These are phyloP conservation scores for Tiliqua scincoides DNA, from an alignment of 2,113 vertebrate species.

Conservation along the genomic window DNA sequence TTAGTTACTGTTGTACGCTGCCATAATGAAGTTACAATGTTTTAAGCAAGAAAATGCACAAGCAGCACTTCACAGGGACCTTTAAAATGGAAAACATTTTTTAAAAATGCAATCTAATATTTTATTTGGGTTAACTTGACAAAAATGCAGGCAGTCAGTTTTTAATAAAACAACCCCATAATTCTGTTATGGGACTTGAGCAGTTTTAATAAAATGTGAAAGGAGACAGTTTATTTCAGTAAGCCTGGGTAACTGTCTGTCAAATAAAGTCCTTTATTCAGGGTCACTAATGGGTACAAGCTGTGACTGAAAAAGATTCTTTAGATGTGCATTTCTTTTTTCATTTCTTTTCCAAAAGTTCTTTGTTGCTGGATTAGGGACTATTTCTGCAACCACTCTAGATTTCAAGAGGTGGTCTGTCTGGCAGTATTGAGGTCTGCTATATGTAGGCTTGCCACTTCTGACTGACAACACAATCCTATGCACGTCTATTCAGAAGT, in stretches of 20 bases:
- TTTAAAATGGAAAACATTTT: conserved; percentile 21
- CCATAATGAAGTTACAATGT: conserved; percentile 47
- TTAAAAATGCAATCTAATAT: conserved; percentile 21
- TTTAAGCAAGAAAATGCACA: conserved; percentile 18
- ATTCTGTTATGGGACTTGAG: neutral
- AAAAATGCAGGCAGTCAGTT: neutral
- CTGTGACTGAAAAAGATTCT: no score
- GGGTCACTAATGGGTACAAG: no score
- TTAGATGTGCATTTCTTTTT: no score
- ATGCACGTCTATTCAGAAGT: no score
- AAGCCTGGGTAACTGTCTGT: neutral
- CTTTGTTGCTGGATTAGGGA: no score
- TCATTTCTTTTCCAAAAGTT: no score
- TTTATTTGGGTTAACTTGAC: neutral
- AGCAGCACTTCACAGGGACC: conserved; percentile 28
- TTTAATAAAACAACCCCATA: neutral
- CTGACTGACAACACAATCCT: no score
- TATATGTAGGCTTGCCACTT: no score
- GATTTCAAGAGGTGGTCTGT: no score
- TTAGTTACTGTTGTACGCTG: neutral
- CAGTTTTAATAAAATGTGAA: neutral
- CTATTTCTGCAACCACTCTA: no score
- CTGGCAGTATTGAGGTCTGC: no score
- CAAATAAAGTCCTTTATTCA: no score
- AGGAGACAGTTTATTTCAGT: neutral